phyloP scores from a whole-genome alignment of 23 tunicate species.

The Trididemnum miniatum region DNA sequence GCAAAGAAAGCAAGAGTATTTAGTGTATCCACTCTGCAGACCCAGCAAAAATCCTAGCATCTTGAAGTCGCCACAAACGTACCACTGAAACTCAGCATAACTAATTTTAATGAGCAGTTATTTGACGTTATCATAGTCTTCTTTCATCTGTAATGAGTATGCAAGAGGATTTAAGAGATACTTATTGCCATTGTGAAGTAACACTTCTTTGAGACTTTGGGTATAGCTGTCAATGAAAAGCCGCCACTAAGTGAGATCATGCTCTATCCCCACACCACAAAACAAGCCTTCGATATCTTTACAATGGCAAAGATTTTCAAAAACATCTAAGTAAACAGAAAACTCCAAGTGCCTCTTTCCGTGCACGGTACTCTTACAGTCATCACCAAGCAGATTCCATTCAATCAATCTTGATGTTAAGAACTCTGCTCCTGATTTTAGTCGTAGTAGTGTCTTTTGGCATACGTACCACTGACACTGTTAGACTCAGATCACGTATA shows the following conservation, averaged over 20 bases:
- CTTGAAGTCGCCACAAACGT: constrained; percentile 23
- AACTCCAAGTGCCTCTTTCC: constrained; percentile 25
- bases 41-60: constrained; percentile 27
- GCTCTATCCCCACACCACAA: constrained; percentile 10
- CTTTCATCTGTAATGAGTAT: constrained; percentile 1
- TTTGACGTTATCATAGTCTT: constrained; percentile 8
- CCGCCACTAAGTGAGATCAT: constrained; percentile 19
- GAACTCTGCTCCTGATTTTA: constrained; percentile 13
- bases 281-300: constrained; percentile 26
- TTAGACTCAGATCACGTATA: too few species aligned
- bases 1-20: too few species aligned
- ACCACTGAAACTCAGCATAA: constrained; percentile 18
- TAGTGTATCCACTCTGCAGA: constrained; percentile 21
- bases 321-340: constrained; percentile 23
- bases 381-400: constrained; percentile 19
- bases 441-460: too few species aligned
- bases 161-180: constrained; percentile 20
- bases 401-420: constrained; percentile 5
- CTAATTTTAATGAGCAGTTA: constrained; percentile 20
- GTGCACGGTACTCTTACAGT: constrained; percentile 26
- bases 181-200: constrained; percentile 18
- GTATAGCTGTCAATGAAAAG: constrained; percentile 18
- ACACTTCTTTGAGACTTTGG: constrained; percentile 13
- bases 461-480: too few species aligned
- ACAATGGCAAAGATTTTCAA: constrained; percentile 24